Evolutionary conservation across 2,888 invertebrate species (phyloP).

Genomic region (Dolomedes plantarius): DNA sequence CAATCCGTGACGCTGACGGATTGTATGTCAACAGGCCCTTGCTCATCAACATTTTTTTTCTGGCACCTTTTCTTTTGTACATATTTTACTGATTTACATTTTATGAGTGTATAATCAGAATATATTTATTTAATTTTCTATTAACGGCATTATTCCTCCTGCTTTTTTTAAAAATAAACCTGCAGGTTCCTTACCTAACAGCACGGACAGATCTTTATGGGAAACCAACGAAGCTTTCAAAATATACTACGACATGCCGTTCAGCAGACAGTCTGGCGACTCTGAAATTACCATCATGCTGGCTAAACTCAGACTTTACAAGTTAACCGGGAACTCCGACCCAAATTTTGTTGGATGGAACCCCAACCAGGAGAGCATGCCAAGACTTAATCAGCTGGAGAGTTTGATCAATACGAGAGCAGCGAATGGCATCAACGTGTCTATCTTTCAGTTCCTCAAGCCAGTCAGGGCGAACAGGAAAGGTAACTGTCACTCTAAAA

Average conservation of each 20-base stretch:
- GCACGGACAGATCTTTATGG: conserved; percentile 65
- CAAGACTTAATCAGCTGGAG: conserved; percentile 35
- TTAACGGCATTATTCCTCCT: too few species aligned
- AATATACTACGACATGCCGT: conserved; percentile 66
- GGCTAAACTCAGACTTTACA: conserved; percentile 69
- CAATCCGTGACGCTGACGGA: too few species aligned
- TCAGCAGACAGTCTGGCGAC: conserved; percentile 33
- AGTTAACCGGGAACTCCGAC: conserved; percentile 48
- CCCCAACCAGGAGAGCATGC: conserved; percentile 5
- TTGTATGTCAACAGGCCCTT: too few species aligned
- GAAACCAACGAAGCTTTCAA: conserved; percentile 47
- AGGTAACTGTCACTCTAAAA: conserved; percentile 58
- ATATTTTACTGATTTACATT: too few species aligned
- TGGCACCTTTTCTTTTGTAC: too few species aligned
- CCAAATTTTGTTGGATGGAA: conserved; percentile 59
- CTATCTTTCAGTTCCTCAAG: conserved; percentile 71
- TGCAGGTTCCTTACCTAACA: conserved; percentile 68
- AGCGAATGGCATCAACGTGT: conserved; percentile 66
- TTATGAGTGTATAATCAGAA: too few species aligned
- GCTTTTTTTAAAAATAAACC: too few species aligned
- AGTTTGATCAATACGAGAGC: conserved; percentile 40
- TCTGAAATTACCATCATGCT: conserved; percentile 62
- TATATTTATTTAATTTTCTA: too few species aligned
- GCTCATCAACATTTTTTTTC: too few species aligned
- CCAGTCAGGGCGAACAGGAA: conserved; percentile 71